A percentile compares a stretch with the other conserved stretches of the same genome.
phyloP scores from a whole-genome alignment of 2,113 vertebrate species.

The Oreochromis spilurus region DNA sequence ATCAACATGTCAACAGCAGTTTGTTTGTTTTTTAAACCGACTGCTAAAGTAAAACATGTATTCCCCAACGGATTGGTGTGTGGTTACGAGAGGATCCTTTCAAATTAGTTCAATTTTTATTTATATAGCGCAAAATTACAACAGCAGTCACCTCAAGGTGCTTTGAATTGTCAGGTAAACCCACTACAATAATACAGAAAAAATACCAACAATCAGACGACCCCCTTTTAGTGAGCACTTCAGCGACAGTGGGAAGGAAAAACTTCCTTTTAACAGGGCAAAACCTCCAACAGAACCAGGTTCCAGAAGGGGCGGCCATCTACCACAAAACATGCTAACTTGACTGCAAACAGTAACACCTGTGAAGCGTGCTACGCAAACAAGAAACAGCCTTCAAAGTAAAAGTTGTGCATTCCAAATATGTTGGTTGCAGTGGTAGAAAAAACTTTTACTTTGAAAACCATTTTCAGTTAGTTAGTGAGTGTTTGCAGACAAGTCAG shows the following conservation, averaged over 20 bases:
- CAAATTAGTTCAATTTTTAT: background rate
- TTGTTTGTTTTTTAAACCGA: background rate
- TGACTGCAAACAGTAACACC: background rate
- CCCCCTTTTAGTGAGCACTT: background rate
- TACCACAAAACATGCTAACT: background rate
- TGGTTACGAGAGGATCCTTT: background rate
- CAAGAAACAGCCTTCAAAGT: background rate
- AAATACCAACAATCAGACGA: background rate
- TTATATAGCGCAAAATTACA: background rate
- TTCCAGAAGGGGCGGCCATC: background rate
- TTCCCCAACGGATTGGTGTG: background rate
- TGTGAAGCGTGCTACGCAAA: background rate
- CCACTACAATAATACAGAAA: background rate
- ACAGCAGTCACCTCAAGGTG: background rate
- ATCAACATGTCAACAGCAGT: background rate
- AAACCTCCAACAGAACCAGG: background rate
- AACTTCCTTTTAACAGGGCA: background rate
- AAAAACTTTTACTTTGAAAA: background rate
- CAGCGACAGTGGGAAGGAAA: background rate
- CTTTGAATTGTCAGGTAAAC: background rate
- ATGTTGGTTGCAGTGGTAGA: background rate
- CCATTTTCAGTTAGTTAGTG: background rate
- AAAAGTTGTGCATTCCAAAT: background rate
- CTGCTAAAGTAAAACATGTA: background rate
- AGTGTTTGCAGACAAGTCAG: background rate